A percentile compares a stretch with the other conserved stretches of the same genome.
These are phyloP conservation scores for Thunnus maccoyii DNA, from an alignment of 2,113 vertebrate genomes.

Conservation along the genomic window DNA sequence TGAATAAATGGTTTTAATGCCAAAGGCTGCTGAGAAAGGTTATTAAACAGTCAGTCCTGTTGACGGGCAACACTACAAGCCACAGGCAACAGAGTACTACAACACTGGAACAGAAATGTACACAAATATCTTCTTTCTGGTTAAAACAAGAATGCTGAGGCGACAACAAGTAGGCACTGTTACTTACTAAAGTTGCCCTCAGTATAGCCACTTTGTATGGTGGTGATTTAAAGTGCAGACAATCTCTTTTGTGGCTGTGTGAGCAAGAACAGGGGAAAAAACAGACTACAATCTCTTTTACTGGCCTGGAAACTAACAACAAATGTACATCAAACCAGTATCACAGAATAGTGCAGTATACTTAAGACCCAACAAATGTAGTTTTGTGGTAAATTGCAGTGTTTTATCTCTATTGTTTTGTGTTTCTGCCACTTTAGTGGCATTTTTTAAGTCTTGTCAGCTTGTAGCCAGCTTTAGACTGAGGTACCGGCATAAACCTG, in stretches of 20 bases:
- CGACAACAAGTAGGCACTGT: slow-evolving; percentile 21
- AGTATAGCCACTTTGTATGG: slow-evolving; percentile 15
- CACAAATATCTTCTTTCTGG: slow-evolving; percentile 40
- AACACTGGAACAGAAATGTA: slow-evolving; percentile 1
- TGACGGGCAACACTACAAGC: no score
- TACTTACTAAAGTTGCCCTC: slow-evolving; percentile 34
- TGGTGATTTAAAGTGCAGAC: no score
- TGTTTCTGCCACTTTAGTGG: no score
- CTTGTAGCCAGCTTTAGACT: no score
- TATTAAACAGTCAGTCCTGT: slow-evolving; percentile 24
- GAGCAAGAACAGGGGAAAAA: neutral
- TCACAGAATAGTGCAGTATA: neutral
- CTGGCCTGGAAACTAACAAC: neutral
- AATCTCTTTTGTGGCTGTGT: no score
- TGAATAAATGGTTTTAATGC: slow-evolving; percentile 9
- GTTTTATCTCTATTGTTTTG: no score
- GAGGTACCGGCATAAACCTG: no score
- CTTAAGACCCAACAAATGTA: neutral
- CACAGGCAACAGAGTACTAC: slow-evolving; percentile 2
- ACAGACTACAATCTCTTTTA: neutral
- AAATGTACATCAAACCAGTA: neutral
- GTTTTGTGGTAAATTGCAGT: neutral
- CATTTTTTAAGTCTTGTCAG: no score
- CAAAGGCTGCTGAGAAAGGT: slow-evolving; percentile 10
- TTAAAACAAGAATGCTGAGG: slow-evolving; percentile 45